A percentile compares a stretch with the other conserved stretches of the same genome.
phyloP scores from a whole-genome alignment of 2,113 vertebrate species.

The Sclerurus mexicanus region DNA sequence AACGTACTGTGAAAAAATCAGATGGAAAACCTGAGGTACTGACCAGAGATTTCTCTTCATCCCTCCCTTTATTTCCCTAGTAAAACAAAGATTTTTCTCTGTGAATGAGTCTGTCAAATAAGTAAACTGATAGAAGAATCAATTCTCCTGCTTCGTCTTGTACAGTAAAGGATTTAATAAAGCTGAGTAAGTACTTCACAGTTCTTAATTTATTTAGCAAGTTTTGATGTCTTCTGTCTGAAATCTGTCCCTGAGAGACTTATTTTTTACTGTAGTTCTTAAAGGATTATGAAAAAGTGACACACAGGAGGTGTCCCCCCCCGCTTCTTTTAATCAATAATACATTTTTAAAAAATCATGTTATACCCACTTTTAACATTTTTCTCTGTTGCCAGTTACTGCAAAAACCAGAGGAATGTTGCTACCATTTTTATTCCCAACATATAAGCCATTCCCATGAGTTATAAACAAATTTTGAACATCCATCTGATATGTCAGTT shows the following conservation, averaged over 20 bases:
- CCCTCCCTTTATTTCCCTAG: background rate
- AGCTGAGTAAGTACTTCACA: background rate
- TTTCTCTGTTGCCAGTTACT: background rate
- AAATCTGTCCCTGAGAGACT: background rate
- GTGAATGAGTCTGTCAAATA: background rate
- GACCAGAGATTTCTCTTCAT: background rate
- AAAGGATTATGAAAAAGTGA: background rate
- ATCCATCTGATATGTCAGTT: background rate
- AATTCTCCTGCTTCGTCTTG: background rate
- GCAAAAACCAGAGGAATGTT: background rate
- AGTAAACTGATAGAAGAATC: background rate
- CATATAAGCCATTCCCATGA: background rate
- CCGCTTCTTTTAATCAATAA: background rate
- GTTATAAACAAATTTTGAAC: background rate
- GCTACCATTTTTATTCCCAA: background rate
- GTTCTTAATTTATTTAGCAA: background rate
- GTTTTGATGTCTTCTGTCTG: background rate
- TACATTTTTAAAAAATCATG: fast-evolving
- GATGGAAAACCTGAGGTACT: slow-evolving; percentile 41
- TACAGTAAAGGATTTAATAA: background rate
- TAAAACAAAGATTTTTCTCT: background rate
- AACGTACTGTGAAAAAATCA: slow-evolving; percentile 57
- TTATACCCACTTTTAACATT: background rate
- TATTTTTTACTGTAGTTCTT: background rate
- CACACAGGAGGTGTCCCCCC: fast-evolving